phyloP scores from a whole-genome alignment of 2,113 vertebrate species.

The Zapus hudsonius region DNA sequence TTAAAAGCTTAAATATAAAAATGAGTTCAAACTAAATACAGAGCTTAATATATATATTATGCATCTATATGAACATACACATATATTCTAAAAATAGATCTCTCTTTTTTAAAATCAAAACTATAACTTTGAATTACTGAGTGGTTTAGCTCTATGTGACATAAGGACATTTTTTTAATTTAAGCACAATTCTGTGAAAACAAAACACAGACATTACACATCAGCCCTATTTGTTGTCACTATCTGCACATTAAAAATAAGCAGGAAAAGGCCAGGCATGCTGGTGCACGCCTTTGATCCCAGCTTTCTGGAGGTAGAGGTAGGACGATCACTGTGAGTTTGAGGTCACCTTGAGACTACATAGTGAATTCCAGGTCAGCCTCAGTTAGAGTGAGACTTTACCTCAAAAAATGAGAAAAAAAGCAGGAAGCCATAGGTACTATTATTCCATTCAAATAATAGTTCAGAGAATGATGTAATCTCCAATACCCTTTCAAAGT shows the following conservation, averaged over 20 bases:
- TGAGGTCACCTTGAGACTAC: no score
- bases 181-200: not conserved
- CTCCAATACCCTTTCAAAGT: not conserved
- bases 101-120: not conserved
- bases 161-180: not conserved
- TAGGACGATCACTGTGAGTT: no score
- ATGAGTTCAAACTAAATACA: not conserved
- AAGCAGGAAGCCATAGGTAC: not conserved
- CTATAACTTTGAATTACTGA: not conserved
- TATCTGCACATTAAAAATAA: not conserved
- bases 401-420: no score
- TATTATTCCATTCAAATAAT: not conserved
- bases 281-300: no score
- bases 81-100: not conserved
- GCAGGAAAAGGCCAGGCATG: no score
- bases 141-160: not conserved
- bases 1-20: not conserved
- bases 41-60: not conserved
- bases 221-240: not conserved
- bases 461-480: not conserved
- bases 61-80: not conserved
- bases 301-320: no score
- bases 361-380: no score
- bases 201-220: not conserved
- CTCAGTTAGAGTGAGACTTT: no score